Evolutionary conservation across 2,113 vertebrate species (phyloP), one percentile per base, ranked within the genome.

Genomic region (Silurus glanis): DNA sequence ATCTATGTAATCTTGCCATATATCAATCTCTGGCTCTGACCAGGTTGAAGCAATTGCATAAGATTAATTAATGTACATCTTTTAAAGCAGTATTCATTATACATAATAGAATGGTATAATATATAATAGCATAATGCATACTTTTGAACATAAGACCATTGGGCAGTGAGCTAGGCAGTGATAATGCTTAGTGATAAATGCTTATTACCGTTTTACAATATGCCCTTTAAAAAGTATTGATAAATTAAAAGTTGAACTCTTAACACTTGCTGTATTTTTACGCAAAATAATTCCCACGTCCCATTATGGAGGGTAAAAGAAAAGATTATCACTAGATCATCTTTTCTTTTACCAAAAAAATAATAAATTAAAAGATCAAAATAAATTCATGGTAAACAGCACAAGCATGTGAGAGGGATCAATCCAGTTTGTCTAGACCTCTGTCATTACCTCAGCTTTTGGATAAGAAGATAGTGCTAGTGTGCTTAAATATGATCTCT

Each of bases 381-480:
- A 67, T 49, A 1, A 49, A 23, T 74, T 74, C 45, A 7, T 74
- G 45, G 8, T 74, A 49, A 74, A 75, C 47, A 75, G 17, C 45
- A 51, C 19, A 9, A 75, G 7, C 37, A n/a, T 23, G 37, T 17
- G 4, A 75, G 47, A 75, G 72, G 49, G 72, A 10, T 23, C 45
- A 75, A 23, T 75, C 21, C 37, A 75, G 45, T 75, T 45, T 51
- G 47, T 23, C 19, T 75, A 75, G 47, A 49, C 47, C 37, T 49
- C 13, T 82, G 61, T 66, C 81, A 62, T 28, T 62, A 82, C 21
- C 13, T 67, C 62, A 82, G 62, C 59, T 55, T 19, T 83, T 49
- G 28, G 12, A 82, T 13, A 9, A 37, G 67, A 66, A 61, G n/a
- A 9, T 37, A 37, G 61, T 61, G 58, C 47, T 47, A 66, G 47